phyloP scores from a whole-genome alignment of 2,888 invertebrate genomes.

The Spicauda simplicius region DNA sequence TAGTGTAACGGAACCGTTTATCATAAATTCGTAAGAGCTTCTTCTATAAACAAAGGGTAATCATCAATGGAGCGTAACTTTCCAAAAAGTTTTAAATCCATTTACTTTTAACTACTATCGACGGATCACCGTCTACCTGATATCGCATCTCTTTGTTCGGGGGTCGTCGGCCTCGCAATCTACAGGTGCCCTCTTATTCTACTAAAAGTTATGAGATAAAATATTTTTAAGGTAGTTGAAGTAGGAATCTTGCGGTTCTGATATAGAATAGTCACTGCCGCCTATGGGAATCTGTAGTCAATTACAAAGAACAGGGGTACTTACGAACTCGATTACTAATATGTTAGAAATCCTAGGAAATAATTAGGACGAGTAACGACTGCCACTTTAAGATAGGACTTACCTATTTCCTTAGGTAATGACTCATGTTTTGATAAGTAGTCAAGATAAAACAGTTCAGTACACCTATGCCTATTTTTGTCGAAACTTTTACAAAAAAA shows the following conservation, averaged over 20 bases:
- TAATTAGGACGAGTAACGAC: no score
- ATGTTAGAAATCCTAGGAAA: no score
- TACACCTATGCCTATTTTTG: no score
- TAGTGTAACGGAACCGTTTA: constrained; percentile 1
- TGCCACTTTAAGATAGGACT: no score
- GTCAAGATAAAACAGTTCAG: no score
- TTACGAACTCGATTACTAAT: no score
- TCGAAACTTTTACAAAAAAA: no score
- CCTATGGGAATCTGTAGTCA: no score
- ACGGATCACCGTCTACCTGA: constrained; percentile 52
- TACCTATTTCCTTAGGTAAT: no score
- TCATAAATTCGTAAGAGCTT: not conserved
- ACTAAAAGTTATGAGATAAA: constrained; percentile 46
- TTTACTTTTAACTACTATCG: constrained; percentile 22
- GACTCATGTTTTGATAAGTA: no score
- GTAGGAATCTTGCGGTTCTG: not conserved
- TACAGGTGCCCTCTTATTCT: constrained; percentile 60
- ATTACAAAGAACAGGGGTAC: no score
- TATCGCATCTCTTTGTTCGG: constrained; percentile 60
- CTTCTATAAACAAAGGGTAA: constrained; percentile 7
- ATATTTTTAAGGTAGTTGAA: not conserved
- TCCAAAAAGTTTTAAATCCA: constrained; percentile 21
- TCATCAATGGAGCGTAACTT: constrained; percentile 7
- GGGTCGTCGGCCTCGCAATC: constrained; percentile 70
- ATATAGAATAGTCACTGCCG: not conserved